Evolutionary conservation across 2,113 vertebrate species (phyloP).

Genomic region (Ciconia stormi): DNA sequence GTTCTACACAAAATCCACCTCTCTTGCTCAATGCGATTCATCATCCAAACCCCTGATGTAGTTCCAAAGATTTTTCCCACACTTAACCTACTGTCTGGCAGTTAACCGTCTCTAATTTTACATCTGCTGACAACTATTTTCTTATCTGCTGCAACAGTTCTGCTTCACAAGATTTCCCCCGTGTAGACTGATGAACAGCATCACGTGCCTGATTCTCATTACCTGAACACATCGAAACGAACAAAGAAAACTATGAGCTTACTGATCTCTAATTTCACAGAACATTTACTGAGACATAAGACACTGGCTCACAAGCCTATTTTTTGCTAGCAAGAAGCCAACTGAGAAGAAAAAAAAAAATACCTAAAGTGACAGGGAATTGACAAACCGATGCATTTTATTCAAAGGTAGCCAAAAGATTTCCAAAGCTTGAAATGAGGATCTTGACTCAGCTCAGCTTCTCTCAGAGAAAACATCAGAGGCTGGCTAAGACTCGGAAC

Average conservation of each 20-base stretch:
- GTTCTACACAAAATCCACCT: neutral
- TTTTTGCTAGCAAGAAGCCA: neutral
- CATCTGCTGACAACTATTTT: neutral
- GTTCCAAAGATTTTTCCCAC: neutral
- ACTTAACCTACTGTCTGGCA: neutral
- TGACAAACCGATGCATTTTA: neutral
- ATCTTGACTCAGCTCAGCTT: neutral
- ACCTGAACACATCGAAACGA: neutral
- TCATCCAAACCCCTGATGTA: neutral
- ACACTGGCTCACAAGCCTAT: neutral
- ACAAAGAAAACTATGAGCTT: neutral
- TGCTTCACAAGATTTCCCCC: neutral
- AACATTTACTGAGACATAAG: neutral
- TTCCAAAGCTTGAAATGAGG: neutral
- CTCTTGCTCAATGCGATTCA: neutral
- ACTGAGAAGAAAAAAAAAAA: neutral
- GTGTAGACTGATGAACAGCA: neutral
- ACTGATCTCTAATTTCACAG: conserved; percentile 10
- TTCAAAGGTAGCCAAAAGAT: neutral
- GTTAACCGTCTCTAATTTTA: neutral
- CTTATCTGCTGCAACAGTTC: neutral
- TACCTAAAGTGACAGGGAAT: neutral
- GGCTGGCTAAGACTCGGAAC: neutral
- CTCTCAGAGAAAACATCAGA: neutral
- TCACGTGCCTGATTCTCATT: neutral